These are phyloP conservation scores for Nymphalis polychloros DNA, from an alignment of 2,888 invertebrate genomes.

Conservation along the genomic window DNA sequence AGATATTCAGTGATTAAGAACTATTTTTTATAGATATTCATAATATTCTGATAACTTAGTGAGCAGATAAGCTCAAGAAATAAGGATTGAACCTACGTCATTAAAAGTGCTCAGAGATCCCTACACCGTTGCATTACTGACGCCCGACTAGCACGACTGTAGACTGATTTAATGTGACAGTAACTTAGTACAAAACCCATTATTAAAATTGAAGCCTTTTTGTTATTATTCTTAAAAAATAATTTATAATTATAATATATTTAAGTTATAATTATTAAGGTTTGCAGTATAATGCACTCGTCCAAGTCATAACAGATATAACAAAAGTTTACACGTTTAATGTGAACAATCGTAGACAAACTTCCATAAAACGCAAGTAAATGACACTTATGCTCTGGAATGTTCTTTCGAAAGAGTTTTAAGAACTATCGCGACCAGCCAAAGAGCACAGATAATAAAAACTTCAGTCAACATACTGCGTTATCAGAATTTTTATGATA, in stretches of 20 bases:
- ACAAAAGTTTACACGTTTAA: conserved; percentile 20
- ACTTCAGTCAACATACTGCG: conserved; percentile 32
- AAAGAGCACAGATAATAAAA: conserved; percentile 32
- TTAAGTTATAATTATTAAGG: background rate
- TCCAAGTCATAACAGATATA: background rate
- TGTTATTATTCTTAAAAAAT: too few species aligned
- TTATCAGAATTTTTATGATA: conserved; percentile 28
- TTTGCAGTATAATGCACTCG: background rate
- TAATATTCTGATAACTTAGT: too few species aligned
- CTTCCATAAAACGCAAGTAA: conserved; percentile 18
- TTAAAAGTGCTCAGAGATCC: too few species aligned
- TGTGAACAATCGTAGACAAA: conserved; percentile 19
- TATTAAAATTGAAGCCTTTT: too few species aligned
- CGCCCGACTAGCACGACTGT: too few species aligned
- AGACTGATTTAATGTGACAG: too few species aligned
- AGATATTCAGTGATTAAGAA: too few species aligned
- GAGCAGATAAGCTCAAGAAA: too few species aligned
- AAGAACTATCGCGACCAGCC: conserved; percentile 14
- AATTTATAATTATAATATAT: background rate
- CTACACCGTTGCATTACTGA: too few species aligned
- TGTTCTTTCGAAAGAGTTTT: conserved; percentile 23
- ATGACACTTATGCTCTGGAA: conserved; percentile 17
- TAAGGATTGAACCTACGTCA: too few species aligned
- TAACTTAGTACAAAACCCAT: too few species aligned
- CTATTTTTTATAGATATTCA: too few species aligned